Evolutionary conservation across 1,140 invertebrate genomes (phyloP).

Genomic region (Lasioglossum baleicum): DNA sequence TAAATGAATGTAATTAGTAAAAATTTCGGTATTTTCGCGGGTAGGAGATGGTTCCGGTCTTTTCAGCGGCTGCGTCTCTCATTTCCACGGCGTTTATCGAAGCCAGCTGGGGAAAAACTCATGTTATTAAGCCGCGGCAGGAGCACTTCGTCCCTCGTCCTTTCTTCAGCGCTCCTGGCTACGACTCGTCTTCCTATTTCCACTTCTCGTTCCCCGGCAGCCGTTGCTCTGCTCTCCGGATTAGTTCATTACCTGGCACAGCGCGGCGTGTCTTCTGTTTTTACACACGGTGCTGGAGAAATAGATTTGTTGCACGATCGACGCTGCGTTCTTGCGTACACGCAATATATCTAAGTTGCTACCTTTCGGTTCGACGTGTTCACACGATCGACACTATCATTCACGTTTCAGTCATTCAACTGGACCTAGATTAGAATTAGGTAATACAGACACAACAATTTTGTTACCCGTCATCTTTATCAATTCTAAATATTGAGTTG

Average conservation of each 20-base stretch:
- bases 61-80: conserved; percentile 16
- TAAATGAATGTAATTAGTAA: conserved; percentile 39
- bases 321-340: conserved; percentile 59
- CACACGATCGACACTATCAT: too few relatives aligned
- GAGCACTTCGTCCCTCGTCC: conserved; percentile 52
- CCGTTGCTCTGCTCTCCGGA: conserved; percentile 57
- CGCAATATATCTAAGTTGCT: background rate
- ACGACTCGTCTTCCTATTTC: conserved; percentile 27
- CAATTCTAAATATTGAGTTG: too few relatives aligned
- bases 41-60: conserved; percentile 15
- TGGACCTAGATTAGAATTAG: too few relatives aligned
- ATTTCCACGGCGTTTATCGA: conserved; percentile 48
- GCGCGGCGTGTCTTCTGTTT: conserved; percentile 69
- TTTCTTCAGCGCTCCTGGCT: conserved; percentile 33
- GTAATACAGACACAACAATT: too few relatives aligned
- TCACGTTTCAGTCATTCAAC: too few relatives aligned
- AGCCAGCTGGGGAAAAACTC: conserved; percentile 63
- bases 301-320: conserved; percentile 74
- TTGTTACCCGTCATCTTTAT: too few relatives aligned
- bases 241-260: conserved; percentile 71
- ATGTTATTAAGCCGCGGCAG: conserved; percentile 69
- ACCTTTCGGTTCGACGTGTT: too few relatives aligned
- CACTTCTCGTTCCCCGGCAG: background rate
- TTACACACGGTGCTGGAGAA: conserved; percentile 61
- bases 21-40: conserved; percentile 21